A percentile compares a stretch with the other conserved stretches of the same genome.
Evolutionary conservation across 1,140 invertebrate species (phyloP).

Genomic region (Agrypnia vestita): DNA sequence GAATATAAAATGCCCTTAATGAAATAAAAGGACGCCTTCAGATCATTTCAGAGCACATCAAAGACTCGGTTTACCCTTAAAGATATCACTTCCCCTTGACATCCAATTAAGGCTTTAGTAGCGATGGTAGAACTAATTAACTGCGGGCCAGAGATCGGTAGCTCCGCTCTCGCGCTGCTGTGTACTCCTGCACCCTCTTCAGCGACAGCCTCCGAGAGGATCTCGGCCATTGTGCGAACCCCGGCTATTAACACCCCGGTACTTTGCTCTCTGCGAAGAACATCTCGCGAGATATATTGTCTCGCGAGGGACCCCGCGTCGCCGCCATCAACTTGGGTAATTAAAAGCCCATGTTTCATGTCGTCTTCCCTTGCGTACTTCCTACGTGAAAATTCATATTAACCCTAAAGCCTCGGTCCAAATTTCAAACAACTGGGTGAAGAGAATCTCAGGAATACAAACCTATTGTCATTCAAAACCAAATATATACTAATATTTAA

Average conservation of each 20-base stretch:
- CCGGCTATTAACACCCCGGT: conserved; percentile 5
- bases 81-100: conserved; percentile 24
- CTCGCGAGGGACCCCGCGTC: neutral
- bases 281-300: conserved; percentile 14
- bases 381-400: too few relatives aligned
- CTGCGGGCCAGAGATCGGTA: neutral
- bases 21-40: neutral
- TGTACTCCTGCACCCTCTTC: neutral
- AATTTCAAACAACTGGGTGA: too few relatives aligned
- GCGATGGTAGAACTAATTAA: conserved; percentile 26
- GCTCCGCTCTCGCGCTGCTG: neutral
- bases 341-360: neutral
- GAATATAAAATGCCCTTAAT: neutral
- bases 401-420: too few relatives aligned
- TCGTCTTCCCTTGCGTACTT: too few relatives aligned
- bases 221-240: neutral
- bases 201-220: neutral
- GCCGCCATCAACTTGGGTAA: neutral
- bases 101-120: conserved; percentile 13
- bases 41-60: conserved; percentile 2
- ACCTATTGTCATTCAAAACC: too few relatives aligned
- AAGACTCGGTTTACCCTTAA: neutral
- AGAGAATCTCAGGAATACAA: too few relatives aligned
- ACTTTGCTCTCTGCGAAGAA: neutral
- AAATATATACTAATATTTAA: too few relatives aligned